These are phyloP conservation scores for Erythrocebus patas DNA, from an alignment of 2,113 vertebrate genomes.

Conservation along the genomic window DNA sequence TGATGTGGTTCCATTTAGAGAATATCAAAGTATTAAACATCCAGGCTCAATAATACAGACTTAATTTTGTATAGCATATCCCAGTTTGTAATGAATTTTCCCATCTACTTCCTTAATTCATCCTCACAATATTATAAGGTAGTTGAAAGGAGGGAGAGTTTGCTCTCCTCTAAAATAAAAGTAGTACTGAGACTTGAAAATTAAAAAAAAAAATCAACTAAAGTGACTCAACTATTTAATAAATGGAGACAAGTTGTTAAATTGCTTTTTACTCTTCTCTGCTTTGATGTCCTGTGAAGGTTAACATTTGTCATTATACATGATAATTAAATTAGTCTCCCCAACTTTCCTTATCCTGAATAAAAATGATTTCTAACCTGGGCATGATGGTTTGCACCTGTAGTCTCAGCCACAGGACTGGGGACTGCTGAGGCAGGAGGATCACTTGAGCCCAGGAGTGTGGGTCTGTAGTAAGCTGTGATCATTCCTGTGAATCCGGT, in stretches of 20 bases:
- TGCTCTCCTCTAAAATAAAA: neutral
- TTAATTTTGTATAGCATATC: constrained; percentile 9
- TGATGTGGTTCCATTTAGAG: constrained; percentile 26
- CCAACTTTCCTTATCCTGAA: neutral
- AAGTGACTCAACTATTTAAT: neutral
- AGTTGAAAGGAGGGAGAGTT: neutral
- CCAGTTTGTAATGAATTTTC: neutral
- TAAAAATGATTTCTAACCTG: neutral
- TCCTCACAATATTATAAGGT: neutral
- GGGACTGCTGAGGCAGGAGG: neutral
- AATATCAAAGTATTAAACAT: constrained; percentile 35
- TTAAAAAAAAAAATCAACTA: neutral
- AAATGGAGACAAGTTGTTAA: neutral
- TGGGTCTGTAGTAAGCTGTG: neutral
- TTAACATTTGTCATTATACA: neutral
- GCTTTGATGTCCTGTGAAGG: neutral
- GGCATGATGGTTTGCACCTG: neutral
- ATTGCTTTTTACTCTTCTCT: neutral
- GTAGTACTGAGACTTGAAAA: neutral
- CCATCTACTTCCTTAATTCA: neutral
- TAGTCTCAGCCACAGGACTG: neutral
- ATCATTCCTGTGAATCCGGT: neutral
- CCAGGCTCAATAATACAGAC: neutral
- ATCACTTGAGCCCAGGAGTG: neutral
- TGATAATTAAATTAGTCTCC: neutral